phyloP scores from a whole-genome alignment of 2,113 vertebrate species.

The Notarius quadriscutis region DNA sequence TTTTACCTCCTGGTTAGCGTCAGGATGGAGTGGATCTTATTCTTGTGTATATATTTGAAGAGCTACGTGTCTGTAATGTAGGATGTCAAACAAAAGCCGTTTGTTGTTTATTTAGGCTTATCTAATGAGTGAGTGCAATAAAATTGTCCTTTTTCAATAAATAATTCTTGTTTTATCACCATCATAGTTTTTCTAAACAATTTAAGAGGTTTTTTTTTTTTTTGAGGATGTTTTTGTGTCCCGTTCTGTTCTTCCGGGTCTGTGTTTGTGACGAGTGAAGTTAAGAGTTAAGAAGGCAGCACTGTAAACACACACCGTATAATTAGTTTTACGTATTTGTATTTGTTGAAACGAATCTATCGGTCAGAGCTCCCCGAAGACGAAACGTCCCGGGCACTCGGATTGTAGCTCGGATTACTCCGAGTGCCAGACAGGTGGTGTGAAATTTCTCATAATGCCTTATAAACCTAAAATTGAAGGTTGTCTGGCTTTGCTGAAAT shows the following conservation, averaged over 20 bases:
- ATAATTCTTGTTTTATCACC: background rate
- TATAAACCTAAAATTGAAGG: constrained; percentile 2
- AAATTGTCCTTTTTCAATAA: background rate
- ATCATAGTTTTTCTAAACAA: background rate
- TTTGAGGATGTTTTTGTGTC: background rate
- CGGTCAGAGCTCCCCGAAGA: background rate
- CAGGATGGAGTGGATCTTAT: too few relatives aligned
- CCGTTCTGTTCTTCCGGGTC: too few relatives aligned
- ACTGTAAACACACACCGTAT: background rate
- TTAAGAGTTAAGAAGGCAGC: background rate
- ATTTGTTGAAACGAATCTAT: background rate
- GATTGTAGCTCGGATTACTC: background rate
- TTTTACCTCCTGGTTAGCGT: background rate
- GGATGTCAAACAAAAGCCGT: background rate
- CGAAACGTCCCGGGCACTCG: background rate
- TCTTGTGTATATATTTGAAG: background rate
- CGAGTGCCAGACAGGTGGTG: background rate
- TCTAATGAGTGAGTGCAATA: background rate
- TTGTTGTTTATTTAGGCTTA: background rate
- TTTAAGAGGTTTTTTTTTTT: background rate
- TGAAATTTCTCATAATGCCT: background rate
- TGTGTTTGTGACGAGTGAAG: background rate
- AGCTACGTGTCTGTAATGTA: background rate
- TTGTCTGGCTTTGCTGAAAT: background rate
- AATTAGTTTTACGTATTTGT: background rate